Evolutionary conservation across 2,113 vertebrate species (phyloP).

Genomic region (Anthoscopus minutus): DNA sequence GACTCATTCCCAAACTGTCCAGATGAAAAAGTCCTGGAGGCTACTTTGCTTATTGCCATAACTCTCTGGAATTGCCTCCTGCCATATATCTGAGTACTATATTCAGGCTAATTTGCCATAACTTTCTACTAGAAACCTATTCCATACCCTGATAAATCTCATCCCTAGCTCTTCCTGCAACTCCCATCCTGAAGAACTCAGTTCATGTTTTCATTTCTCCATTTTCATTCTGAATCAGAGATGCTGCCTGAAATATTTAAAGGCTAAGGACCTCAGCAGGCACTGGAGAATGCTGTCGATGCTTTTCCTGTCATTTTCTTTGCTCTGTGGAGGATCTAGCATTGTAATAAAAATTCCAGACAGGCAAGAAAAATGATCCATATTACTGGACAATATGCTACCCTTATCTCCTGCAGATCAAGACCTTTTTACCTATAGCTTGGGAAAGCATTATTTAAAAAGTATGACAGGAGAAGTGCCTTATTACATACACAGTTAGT

Average conservation of each 20-base stretch:
- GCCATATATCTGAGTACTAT: conserved; percentile 29
- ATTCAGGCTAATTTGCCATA: conserved; percentile 42
- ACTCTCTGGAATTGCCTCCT: conserved; percentile 22
- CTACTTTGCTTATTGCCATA: conserved; percentile 38
- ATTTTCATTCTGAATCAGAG: background rate
- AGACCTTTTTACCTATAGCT: background rate
- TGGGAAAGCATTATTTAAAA: background rate
- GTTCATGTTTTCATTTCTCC: background rate
- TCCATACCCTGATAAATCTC: background rate
- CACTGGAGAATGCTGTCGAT: background rate
- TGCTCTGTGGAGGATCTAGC: background rate
- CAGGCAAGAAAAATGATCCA: background rate
- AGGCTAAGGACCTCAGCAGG: background rate
- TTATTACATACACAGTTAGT: background rate
- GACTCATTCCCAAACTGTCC: conserved; percentile 45
- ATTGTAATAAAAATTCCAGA: background rate
- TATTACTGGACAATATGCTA: background rate
- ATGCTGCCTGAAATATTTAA: conserved; percentile 7
- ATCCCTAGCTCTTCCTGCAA: background rate
- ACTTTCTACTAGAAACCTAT: conserved; percentile 15
- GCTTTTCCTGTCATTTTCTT: background rate
- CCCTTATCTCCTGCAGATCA: background rate
- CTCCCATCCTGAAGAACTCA: background rate
- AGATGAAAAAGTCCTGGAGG: conserved; percentile 30
- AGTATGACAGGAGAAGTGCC: background rate